Evolutionary conservation across 2,888 invertebrate genomes (phyloP), one percentile per base, ranked within the genome.

Genomic region (Ophioninae sp.): DNA sequence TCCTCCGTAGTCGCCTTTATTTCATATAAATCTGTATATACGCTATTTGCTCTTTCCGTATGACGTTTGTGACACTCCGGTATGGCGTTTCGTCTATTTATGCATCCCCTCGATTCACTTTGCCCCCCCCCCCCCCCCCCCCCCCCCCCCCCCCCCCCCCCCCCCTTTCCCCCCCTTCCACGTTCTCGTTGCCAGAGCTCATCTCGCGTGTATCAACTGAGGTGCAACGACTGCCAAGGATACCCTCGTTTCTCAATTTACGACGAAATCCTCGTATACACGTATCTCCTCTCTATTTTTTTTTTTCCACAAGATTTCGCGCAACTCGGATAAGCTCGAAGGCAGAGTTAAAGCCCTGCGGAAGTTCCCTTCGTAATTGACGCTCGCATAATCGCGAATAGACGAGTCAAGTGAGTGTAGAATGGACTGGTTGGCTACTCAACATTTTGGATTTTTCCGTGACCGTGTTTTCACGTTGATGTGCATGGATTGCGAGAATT

Each of bases 231-330:
- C 67, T 39, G 62, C 41, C 39, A 30, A 44, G 72, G 37, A 81
- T 78, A 81, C 78, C 73, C 69, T 67, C 70, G 70, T 69, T 81
- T 81, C 81, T 74, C 79, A 72, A 81, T 84, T 84, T 65, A 56
- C 57, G 59, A 56, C 17, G 68, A 75, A 73, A 67, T 23, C 50
- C 67, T 37, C 75, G 21, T 78, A 56, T 56, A 37, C 56, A 41
- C 23, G 6, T 21, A 37, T 70, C 8, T 23, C 21, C 39, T 21
- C 37, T n/a, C 65, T 41, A 20, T 56, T 50, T 61, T 13, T 7
- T 17, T 21, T 20, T 62, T 65, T 44, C 20, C 20, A n/a, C n/a
- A n/a, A n/a, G n/a, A n/a, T n/a, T n/a, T n/a, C n/a, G n/a, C n/a
- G n/a, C n/a, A n/a, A n/a, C n/a, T n/a, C n/a, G n/a, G n/a, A n/a